These are phyloP conservation scores for Mormyrus hasselquistii DNA, from an alignment of 2,797 vertebrate species.

Conservation along the genomic window DNA sequence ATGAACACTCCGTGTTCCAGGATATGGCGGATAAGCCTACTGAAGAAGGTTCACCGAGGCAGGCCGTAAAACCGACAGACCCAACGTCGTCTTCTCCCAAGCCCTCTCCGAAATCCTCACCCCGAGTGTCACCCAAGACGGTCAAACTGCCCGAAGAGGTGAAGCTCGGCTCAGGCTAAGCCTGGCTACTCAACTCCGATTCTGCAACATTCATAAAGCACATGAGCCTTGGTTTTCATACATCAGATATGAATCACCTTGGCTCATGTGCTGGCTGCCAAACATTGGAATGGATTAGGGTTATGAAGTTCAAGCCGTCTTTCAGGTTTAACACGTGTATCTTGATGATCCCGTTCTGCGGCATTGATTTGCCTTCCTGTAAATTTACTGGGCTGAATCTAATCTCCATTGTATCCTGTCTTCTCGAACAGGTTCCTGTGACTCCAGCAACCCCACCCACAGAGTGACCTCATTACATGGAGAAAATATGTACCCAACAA, in stretches of 20 bases:
- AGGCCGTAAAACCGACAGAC: constrained; percentile 45
- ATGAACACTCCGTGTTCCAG: constrained; percentile 33
- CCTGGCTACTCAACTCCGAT: neutral
- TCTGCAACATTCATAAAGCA: neutral
- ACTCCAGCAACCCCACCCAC: constrained; percentile 41
- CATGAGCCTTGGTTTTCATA: neutral
- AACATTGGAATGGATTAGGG: neutral
- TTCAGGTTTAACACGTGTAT: neutral
- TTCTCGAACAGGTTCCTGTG: constrained; percentile 37
- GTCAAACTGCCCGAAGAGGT: constrained; percentile 48
- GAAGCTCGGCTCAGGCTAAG: neutral
- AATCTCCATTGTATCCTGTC: neutral
- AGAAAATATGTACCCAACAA: constrained; percentile 44
- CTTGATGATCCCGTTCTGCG: neutral
- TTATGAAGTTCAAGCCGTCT: neutral
- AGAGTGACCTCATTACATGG: constrained; percentile 50
- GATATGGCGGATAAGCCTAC: constrained; percentile 51
- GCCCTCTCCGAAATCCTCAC: constrained; percentile 45
- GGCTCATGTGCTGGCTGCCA: neutral
- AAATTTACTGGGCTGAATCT: neutral
- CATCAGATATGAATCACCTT: neutral
- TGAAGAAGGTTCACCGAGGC: constrained; percentile 46
- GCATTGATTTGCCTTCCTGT: neutral
- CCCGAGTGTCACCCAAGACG: constrained; percentile 36
- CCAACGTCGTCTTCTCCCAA: constrained; percentile 45